Base-by-base conservation (phyloP, 1,140 invertebrate species). In the Brachionus angularis region DNA sequence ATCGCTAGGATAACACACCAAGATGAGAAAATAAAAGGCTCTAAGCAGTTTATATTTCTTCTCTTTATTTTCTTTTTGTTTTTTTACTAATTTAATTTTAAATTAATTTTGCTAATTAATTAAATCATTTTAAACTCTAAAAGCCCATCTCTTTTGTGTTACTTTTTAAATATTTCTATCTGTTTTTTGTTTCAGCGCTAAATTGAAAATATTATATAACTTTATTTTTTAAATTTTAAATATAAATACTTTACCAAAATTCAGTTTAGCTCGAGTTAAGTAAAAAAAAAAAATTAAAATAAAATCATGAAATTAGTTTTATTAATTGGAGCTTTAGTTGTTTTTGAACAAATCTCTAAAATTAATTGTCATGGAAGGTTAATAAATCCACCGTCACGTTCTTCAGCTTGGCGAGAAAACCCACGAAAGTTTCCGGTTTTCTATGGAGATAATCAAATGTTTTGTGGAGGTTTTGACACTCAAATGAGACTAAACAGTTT, bases 391-490 rank as follows among this genome's bases (percentile, higher is more conserved):
- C 70, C 70, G 36, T 25, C 49, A 36, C 18, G 70, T n/a, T 16
- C 16, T 29, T 71, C 70, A 0, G 89, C 89, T 79, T 91, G 89
- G 89, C 84, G 89, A 36, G 62, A 47, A 7, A n/a, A 67, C 29
- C 42, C 42, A 5, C 25, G 5, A 25, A 8, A 8, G n/a, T 67
- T 67, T 67, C 86, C 87, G 2, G 83, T 84, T 46, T 88, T 91
- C 77, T 93, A 92, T 81, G 91, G 93, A 76, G 91, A 94, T 77
- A 88, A 92, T 77, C 89, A 93, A 77, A 84, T 89, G 1, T 92
- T 89, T 79, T 94, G 91, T 78, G 91, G 91, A 2, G 91, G 91
- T 3, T 90, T 90, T 75, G 84, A 80, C 87, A 49, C 34, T 23
- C 70, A 71, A 47, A 55, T 50, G 70, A 42, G n/a, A 12, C 18